A percentile compares a stretch with the other conserved stretches of the same genome.
phyloP scores from a whole-genome alignment of 2,797 vertebrate species.

The Sandelia bainsii region DNA sequence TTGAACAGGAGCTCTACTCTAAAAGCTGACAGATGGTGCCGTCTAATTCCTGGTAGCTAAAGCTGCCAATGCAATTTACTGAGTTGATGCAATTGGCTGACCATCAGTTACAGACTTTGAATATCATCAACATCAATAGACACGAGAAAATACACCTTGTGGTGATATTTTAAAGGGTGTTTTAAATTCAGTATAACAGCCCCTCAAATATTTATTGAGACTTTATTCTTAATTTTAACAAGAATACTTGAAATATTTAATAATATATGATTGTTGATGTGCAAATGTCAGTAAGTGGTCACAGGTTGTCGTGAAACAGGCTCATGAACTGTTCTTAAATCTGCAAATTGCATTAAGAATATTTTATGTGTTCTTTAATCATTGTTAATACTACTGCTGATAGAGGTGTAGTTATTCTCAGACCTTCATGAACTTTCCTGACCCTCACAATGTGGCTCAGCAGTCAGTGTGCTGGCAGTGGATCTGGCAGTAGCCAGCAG shows the following conservation, averaged over 20 bases:
- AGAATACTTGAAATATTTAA: too few relatives aligned
- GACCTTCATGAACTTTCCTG: slow-evolving; percentile 55
- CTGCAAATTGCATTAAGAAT: not conserved
- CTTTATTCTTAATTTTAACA: too few relatives aligned
- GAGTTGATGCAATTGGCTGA: slow-evolving; percentile 7
- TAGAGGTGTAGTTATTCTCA: not conserved
- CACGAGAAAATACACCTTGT: not conserved
- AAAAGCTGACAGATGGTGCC: slow-evolving; percentile 30
- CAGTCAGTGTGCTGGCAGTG: slow-evolving; percentile 68
- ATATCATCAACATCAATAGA: not conserved
- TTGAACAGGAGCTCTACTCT: slow-evolving; percentile 15
- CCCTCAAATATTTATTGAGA: too few relatives aligned
- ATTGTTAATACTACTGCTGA: not conserved
- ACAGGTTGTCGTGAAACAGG: not conserved
- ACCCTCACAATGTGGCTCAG: slow-evolving; percentile 72
- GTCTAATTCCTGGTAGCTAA: slow-evolving; percentile 49
- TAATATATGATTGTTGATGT: too few relatives aligned
- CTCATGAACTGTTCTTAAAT: not conserved
- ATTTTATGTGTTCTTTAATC: slow-evolving; percentile 5
- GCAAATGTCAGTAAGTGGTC: not conserved
- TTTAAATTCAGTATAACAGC: not conserved
- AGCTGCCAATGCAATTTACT: slow-evolving; percentile 8
- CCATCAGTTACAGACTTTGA: not conserved
- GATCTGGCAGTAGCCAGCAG: slow-evolving; percentile 72
- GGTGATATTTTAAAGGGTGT: too few relatives aligned